A percentile compares a stretch with the other conserved stretches of the same genome.
Conservation (phyloP, 1,140 invertebrate species). For the Cotesia glomerata region DNA sequence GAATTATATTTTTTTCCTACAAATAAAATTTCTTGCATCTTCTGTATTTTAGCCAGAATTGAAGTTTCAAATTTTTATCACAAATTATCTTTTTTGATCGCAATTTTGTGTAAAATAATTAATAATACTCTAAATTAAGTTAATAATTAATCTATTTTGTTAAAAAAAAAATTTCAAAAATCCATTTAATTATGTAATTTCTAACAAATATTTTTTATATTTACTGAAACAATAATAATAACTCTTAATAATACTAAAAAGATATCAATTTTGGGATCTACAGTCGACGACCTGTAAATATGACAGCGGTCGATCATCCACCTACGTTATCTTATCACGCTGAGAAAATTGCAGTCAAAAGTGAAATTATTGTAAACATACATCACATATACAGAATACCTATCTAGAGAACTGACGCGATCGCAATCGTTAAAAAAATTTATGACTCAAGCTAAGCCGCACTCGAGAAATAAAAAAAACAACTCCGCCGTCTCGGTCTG, state of each 20-base stretch:
- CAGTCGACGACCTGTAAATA: conserved; percentile 1
- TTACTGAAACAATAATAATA: not conserved
- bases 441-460: not conserved
- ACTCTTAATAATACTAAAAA: too few relatives aligned
- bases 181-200: not conserved
- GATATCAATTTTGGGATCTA: not conserved
- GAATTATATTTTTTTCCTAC: too few relatives aligned
- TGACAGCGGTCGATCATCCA: not conserved
- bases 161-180: too few relatives aligned
- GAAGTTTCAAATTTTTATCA: too few relatives aligned
- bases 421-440: not conserved
- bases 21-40: too few relatives aligned
- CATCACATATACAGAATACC: not conserved
- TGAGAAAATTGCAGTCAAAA: not conserved
- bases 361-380: conserved; percentile 3
- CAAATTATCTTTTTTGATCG: too few relatives aligned
- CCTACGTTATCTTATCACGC: conserved; percentile 9
- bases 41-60: too few relatives aligned
- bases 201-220: not conserved
- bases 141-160: too few relatives aligned
- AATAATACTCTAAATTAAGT: too few relatives aligned
- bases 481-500: too few relatives aligned
- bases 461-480: not conserved
- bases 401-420: too few relatives aligned
- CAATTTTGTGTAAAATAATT: too few relatives aligned